Base-by-base conservation (phyloP, 1,140 invertebrate genomes). In the Drosophila repletoides region DNA sequence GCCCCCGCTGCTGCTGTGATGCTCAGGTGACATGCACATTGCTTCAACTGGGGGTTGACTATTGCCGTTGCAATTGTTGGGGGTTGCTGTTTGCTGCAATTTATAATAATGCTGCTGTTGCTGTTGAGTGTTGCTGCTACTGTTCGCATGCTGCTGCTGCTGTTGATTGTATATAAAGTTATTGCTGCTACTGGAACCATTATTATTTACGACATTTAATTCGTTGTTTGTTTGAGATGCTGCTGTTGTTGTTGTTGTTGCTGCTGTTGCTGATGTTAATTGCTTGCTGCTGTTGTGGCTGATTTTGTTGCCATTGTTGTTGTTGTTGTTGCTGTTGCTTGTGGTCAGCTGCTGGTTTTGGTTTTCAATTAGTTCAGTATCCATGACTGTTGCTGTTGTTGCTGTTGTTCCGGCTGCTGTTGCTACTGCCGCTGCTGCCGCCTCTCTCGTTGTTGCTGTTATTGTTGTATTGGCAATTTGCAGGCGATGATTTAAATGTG, bases 61-160 rank as follows among this genome's bases (percentile, higher is more conserved):
- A 29, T 12, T 51, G 63, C 52, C 6, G 59, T 33, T 38, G 66
- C n/a, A 17, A n/a, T 33, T 26, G 21, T 12, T 63, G 36, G 36
- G 38, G 59, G 64, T 33, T 55, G 94, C 91, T 61, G 92, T 88
- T 83, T 88, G 86, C 48, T 72, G 84, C 71, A 83, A 74, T 71
- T 74, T 80, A 84, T 88, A 80, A 76, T 87, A 83, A 77, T 76
- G 66, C 79, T 90, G 63, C 75, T 89, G 66, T 12, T 72, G 65
- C 46, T 77, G 58, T 36, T 86, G 76, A 31, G 9, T 64, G 65
- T 46, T 69, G 65, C 17, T 53, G 53, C 14, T 84, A 60, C 67
- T 52, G 58, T 68, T 81, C 33, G 69, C 51, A 68, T 84, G 80
- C 26, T 84, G 80, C 26, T 84, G 80, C 70, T 87, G 71, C 73